Conservation (phyloP, 2,113 vertebrate species). For the Glareola pratincola region DNA sequence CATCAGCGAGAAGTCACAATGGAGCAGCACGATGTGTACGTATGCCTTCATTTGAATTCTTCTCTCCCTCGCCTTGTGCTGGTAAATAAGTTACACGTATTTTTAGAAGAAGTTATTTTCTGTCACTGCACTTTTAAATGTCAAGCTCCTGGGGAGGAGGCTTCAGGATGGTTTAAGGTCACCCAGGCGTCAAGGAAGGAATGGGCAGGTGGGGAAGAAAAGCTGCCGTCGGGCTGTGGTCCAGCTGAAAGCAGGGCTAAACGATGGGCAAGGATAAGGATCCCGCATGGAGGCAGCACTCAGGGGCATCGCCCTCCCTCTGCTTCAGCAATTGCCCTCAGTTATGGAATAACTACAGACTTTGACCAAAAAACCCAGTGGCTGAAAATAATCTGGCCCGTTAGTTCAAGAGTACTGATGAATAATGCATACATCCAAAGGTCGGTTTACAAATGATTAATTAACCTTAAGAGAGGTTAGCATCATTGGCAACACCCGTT, state of each 20-base stretch:
- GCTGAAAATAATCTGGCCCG: neutral
- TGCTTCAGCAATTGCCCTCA: neutral
- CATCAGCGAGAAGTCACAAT: neutral
- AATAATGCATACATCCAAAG: conserved; percentile 43
- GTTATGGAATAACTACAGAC: neutral
- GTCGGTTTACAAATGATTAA: conserved; percentile 48
- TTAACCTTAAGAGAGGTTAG: conserved; percentile 42
- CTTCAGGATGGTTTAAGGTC: conserved; percentile 45
- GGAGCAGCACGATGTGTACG: neutral
- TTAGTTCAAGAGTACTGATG: neutral
- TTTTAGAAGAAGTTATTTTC: conserved; percentile 63
- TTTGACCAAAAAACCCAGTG: neutral
- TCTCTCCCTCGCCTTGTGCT: neutral
- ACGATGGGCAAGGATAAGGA: neutral
- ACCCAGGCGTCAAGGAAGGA: conserved; percentile 39
- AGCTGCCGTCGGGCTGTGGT: neutral
- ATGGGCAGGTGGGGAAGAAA: neutral
- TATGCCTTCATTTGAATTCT: conserved; percentile 29
- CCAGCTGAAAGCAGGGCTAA: neutral
- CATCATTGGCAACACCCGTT: neutral
- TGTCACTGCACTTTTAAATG: conserved; percentile 57
- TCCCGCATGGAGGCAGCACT: fast-evolving
- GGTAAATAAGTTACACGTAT: conserved; percentile 58
- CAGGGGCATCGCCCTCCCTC: neutral
- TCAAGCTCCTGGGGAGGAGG: conserved; percentile 49